Evolutionary conservation across 2,113 vertebrate genomes (phyloP), one percentile per base, ranked within the genome.

Genomic region (Cephalopterus ornatus): DNA sequence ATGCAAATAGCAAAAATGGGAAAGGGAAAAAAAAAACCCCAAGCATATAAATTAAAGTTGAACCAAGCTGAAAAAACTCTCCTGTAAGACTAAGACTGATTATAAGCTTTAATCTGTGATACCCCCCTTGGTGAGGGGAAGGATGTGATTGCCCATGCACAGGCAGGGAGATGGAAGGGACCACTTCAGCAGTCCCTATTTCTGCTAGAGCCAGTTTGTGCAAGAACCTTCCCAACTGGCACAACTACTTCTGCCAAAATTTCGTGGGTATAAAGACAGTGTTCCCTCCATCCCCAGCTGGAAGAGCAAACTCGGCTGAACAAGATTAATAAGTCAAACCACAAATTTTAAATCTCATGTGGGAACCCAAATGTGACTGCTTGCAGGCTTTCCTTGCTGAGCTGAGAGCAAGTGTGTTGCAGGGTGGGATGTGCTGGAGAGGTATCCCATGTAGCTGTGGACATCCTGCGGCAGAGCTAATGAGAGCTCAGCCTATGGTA

Each of bases 211-310:
- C 14, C 2, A 4, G 9, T n/a, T 44, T 23, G 4, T n/a, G 26
- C 73, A 28, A 66, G 49, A 41, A 24, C 49, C 63, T 55, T 58
- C 91, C 35, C 46, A 59, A 26, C 6, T 35, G 67, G 74, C 44
- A 71, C n/a, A 47, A 46, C 30, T 49, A 35, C 89, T 95, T 92
- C 94, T 96, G 66, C 63, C 44, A 80, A 26, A 35, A 13, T 50
- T 84, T 89, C 27, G 81, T 5, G 3, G 46, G 58, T 72, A 52
- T 26, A 27, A 68, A 90, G 76, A 37, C 39, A 68, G 4, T 24
- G 62, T 81, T 70, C 9, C 39, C 41, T 85, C 32, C 30, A 61
- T 16, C 21, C 19, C 16, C 21, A 74, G 30, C 20, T 67, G 72
- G n/a, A 72, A 39, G 37, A 41, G 8, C 18, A 33, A 27, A 17